phyloP scores from a whole-genome alignment of 1,140 invertebrate genomes.

The Hydropsyche tenuis region DNA sequence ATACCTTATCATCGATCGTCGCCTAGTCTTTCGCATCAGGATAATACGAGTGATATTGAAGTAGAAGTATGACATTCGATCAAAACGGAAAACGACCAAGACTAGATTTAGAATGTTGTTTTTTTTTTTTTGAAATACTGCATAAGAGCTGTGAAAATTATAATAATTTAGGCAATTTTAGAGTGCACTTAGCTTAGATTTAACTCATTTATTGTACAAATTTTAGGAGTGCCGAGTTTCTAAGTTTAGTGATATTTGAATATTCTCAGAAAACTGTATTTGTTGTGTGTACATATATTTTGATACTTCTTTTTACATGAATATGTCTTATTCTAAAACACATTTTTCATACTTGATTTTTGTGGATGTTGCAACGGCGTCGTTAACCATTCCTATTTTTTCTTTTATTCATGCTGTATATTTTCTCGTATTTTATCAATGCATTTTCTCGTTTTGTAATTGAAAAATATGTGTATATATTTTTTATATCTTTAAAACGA shows the following conservation, averaged over 20 bases:
- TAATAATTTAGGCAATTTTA: conserved; percentile 33
- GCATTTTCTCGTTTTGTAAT: too few species aligned
- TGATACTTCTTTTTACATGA: conserved; percentile 5
- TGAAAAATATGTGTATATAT: too few species aligned
- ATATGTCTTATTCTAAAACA: too few species aligned
- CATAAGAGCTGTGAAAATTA: conserved; percentile 40
- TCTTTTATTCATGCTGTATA: too few species aligned
- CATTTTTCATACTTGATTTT: too few species aligned
- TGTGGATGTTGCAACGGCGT: too few species aligned
- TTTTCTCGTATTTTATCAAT: too few species aligned
- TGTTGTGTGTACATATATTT: conserved; percentile 3
- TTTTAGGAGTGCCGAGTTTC: conserved; percentile 16
- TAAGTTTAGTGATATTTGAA: neutral
- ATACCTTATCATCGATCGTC: conserved; percentile 51
- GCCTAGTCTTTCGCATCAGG: conserved; percentile 52
- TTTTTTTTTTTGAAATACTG: conserved; percentile 17
- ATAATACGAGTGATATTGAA: conserved; percentile 57
- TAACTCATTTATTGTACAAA: conserved; percentile 35
- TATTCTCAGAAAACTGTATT: conserved; percentile 4
- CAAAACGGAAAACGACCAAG: conserved; percentile 54
- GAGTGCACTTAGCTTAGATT: conserved; percentile 36
- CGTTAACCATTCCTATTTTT: too few species aligned
- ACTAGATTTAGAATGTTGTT: conserved; percentile 14
- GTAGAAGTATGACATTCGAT: conserved; percentile 60
- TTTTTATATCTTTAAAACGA: too few species aligned